Conservation (phyloP, 1,140 invertebrate genomes). For the Drosophila mojavensis region DNA sequence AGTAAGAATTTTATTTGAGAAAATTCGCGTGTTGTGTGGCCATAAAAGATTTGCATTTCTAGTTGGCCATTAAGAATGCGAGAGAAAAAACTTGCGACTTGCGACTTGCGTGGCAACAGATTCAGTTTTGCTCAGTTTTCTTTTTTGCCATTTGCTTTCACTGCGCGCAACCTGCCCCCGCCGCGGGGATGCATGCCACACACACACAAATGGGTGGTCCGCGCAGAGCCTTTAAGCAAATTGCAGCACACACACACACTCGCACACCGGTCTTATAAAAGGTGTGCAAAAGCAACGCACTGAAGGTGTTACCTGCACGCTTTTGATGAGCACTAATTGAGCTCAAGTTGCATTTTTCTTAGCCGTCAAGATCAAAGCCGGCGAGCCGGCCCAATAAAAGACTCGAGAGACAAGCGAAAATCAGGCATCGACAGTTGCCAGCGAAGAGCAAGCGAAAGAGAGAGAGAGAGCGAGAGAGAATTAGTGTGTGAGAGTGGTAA, state of each 20-base stretch:
- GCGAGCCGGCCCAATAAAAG: slow-evolving; percentile 64
- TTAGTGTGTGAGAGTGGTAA: slow-evolving; percentile 49
- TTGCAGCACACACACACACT: slow-evolving; percentile 50
- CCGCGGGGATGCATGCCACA: slow-evolving; percentile 11
- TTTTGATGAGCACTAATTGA: slow-evolving; percentile 83
- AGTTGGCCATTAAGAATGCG: slow-evolving; percentile 35
- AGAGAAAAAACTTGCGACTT: slow-evolving; percentile 20
- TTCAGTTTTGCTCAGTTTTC: slow-evolving; percentile 5
- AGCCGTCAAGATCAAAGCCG: slow-evolving; percentile 72
- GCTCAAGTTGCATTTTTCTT: slow-evolving; percentile 82
- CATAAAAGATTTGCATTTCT: slow-evolving; percentile 70
- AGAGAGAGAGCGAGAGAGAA: slow-evolving; percentile 16
- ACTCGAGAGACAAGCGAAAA: slow-evolving; percentile 70
- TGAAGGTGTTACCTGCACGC: slow-evolving; percentile 82
- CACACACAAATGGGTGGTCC: slow-evolving; percentile 63
- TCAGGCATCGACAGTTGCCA: slow-evolving; percentile 74
- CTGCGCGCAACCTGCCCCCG: slow-evolving; percentile 7
- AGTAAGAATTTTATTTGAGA: slow-evolving; percentile 61
- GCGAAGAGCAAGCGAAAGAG: slow-evolving; percentile 28
- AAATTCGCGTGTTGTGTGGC: slow-evolving; percentile 63
- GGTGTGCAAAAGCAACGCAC: slow-evolving; percentile 78
- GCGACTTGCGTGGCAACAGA: slow-evolving; percentile 48
- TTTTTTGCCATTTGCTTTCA: slow-evolving; percentile 55
- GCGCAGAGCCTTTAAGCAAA: slow-evolving; percentile 63
- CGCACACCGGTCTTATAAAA: slow-evolving; percentile 12